Evolutionary conservation across 1,140 invertebrate species (phyloP).

Genomic region (Hyles vespertilio): DNA sequence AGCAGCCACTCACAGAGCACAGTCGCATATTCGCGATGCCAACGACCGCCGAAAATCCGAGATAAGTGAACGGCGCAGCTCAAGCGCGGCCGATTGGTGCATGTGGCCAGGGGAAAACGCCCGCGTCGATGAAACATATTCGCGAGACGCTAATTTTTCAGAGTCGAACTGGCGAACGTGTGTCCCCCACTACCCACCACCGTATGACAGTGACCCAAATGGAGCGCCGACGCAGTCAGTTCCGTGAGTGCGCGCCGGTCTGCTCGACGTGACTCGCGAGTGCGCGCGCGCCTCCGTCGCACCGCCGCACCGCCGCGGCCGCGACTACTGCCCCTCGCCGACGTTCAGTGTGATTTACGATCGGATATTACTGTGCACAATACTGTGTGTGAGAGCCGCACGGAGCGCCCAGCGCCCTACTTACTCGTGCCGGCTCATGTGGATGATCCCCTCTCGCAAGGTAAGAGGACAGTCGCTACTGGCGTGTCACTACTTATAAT

Average conservation of each 20-base stretch:
- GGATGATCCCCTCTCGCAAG: conserved; percentile 38
- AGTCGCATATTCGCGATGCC: conserved; percentile 20
- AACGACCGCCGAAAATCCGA: conserved; percentile 26
- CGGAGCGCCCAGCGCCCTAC: conserved; percentile 29
- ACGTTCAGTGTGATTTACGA: conserved; percentile 56
- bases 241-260: conserved; percentile 61
- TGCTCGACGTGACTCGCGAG: conserved; percentile 34
- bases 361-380: conserved; percentile 63
- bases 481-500: too few relatives aligned
- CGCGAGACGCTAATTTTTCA: conserved; percentile 71
- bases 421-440: conserved; percentile 27
- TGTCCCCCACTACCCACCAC: conserved; percentile 63
- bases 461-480: conserved; percentile 32
- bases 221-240: conserved; percentile 69
- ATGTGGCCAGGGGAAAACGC: conserved; percentile 35
- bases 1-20: conserved; percentile 15
- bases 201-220: conserved; percentile 73
- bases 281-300: conserved; percentile 18
- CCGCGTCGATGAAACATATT: conserved; percentile 59
- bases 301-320: conserved; percentile 17
- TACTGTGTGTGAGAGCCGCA: conserved; percentile 56
- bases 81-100: conserved; percentile 30
- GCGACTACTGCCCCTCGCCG: conserved; percentile 35
- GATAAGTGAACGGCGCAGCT: conserved; percentile 35
- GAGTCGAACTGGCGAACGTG: conserved; percentile 57